Percentiles rank a stretch among this genome's conserved stretches.
These are phyloP conservation scores for Cyanistes caeruleus DNA, from an alignment of 2,113 vertebrate species.

Conservation along the genomic window DNA sequence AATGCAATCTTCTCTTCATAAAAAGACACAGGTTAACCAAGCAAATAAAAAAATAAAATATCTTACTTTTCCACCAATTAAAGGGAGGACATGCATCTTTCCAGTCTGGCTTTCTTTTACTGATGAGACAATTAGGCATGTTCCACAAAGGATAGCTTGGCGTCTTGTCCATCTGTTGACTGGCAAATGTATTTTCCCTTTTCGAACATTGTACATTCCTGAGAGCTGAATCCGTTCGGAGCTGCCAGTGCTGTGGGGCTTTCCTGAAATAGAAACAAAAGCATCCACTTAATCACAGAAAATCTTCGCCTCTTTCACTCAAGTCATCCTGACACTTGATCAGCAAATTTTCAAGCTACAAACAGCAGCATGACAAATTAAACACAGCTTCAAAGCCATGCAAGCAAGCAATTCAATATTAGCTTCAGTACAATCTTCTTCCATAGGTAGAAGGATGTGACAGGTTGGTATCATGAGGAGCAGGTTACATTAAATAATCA, in stretches of 20 bases:
- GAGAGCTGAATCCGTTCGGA: slow-evolving; percentile 95
- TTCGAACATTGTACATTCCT: slow-evolving; percentile 93
- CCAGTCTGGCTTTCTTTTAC: slow-evolving; percentile 94
- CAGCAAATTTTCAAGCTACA: neutral
- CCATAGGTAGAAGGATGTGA: neutral
- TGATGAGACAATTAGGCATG: slow-evolving; percentile 96
- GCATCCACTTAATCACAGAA: slow-evolving; percentile 48
- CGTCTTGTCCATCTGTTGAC: slow-evolving; percentile 96
- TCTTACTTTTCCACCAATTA: slow-evolving; percentile 96
- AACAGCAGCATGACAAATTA: neutral
- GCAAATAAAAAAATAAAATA: neutral
- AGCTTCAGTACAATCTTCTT: neutral
- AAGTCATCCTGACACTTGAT: neutral
- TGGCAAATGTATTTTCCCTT: slow-evolving; percentile 97
- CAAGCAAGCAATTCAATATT: neutral
- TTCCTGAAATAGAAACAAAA: slow-evolving; percentile 83
- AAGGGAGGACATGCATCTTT: slow-evolving; percentile 97
- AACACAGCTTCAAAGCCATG: neutral
- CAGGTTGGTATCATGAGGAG: neutral
- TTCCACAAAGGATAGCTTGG: slow-evolving; percentile 96
- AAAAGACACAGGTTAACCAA: neutral
- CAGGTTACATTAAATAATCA: neutral
- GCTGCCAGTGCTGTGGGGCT: slow-evolving; percentile 87
- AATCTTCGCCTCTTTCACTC: neutral
- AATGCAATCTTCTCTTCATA: neutral